Conservation (phyloP, 1,140 invertebrate species). For the Drosophila bipectinata region DNA sequence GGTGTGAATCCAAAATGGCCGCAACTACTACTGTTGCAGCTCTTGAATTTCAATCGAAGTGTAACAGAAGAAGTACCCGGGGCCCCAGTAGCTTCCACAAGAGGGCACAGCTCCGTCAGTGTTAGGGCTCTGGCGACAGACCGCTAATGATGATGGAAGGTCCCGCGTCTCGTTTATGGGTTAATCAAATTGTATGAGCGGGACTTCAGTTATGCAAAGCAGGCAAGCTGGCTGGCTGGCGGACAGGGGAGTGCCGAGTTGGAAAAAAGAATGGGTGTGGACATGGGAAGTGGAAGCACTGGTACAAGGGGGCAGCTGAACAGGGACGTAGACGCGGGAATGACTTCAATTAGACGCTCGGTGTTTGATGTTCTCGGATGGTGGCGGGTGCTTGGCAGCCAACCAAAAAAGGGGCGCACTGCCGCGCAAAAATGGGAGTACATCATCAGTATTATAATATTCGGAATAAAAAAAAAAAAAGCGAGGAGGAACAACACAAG, state of each 20-base stretch:
- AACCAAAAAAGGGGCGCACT: conserved; percentile 74
- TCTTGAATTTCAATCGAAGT: conserved; percentile 74
- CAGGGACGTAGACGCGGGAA: conserved; percentile 28
- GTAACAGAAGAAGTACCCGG: conserved; percentile 59
- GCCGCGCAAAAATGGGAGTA: conserved; percentile 32
- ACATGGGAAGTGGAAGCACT: conserved; percentile 1
- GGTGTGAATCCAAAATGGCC: conserved; percentile 63
- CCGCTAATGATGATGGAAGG: conserved; percentile 78
- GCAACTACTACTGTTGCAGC: conserved; percentile 22
- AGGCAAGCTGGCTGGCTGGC: conserved; percentile 4
- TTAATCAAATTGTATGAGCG: conserved; percentile 75
- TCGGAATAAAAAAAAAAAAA: conserved; percentile 1
- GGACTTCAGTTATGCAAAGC: conserved; percentile 67
- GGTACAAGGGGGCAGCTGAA: no score
- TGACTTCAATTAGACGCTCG: conserved; percentile 72
- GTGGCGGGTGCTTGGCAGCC: conserved; percentile 59
- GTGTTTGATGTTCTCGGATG: conserved; percentile 54
- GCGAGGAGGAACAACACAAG: conserved; percentile 5
- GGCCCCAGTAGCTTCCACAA: conserved; percentile 15
- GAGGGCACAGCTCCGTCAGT: conserved; percentile 9
- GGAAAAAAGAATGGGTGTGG: conserved; percentile 5
- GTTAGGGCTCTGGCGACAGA: conserved; percentile 23
- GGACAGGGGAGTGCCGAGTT: conserved; percentile 24
- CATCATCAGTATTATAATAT: conserved; percentile 20
- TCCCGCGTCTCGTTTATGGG: conserved; percentile 60